Base-by-base conservation (phyloP, 2,113 vertebrate genomes). In the Mustela nigripes region DNA sequence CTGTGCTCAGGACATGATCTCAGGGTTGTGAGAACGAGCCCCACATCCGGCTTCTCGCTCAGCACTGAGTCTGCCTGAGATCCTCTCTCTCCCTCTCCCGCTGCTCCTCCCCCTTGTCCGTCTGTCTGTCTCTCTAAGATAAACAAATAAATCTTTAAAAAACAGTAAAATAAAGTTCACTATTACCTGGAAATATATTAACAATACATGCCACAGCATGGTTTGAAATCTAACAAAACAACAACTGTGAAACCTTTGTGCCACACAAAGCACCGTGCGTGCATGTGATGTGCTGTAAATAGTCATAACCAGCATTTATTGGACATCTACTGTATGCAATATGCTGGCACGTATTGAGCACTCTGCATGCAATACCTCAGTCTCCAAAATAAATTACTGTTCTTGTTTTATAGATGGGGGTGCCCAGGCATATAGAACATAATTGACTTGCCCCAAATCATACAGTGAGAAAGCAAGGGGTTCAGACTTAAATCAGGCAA, bases 81-180 rank as follows among this genome's bases (percentile, higher is more conserved):
- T n/a, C 33, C 65, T n/a, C 65, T n/a, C 65, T 69, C 65, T 69
- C 65, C 31, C 65, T 67, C 31, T 33, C 31, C 7, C 33, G 9
- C 9, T n/a, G 33, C 7, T 33, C 65, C 16, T 69, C 65, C 33
- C 65, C 65, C 16, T 6, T 12, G 28, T 16, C 53, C 4, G 21
- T 60, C 58, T 58, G 56, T 58, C 56, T 58, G 19, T 58, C 58
- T 58, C 2, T 21, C 58, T 58, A 58, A 58, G 22, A 58, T 21
- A 58, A 58, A 69, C n/a, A 69, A 69, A 69, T n/a, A 69, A n/a
- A 69, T 67, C 65, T 69, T 69, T n/a, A n/a, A 69, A 69, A n/a
- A n/a, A n/a, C 65, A 69, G n/a, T 82, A 92, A 95, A 97, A 89
- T 89, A 83, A 91, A 58, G 2, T 83, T 89, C n/a, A n/a, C 7